Conservation (phyloP, 1,140 invertebrate species). For the Brachionus manjavacas region DNA sequence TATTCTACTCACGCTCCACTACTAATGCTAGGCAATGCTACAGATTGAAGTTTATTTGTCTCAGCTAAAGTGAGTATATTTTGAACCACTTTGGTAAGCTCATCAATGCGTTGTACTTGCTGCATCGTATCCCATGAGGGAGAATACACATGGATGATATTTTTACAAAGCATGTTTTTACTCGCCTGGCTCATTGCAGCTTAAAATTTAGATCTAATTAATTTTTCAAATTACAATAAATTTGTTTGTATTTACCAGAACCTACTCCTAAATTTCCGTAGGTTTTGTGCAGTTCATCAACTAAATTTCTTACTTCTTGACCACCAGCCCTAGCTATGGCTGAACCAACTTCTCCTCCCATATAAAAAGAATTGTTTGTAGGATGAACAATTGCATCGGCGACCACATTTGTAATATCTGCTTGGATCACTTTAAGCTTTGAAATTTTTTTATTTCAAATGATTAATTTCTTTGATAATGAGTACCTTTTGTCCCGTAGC, state of each 20-base stretch:
- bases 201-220: not conserved
- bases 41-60: conserved; percentile 60
- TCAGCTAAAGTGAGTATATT: conserved; percentile 61
- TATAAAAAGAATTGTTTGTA: conserved; percentile 58
- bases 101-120: conserved; percentile 54
- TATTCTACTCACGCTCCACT: conserved; percentile 59
- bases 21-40: conserved; percentile 61
- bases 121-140: conserved; percentile 53
- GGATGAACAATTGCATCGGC: conserved; percentile 63
- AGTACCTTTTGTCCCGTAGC: not conserved
- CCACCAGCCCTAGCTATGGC: conserved; percentile 60
- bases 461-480: not conserved
- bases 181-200: not conserved
- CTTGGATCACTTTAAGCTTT: conserved; percentile 61
- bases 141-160: conserved; percentile 61
- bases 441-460: not conserved
- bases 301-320: conserved; percentile 60
- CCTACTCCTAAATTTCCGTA: conserved; percentile 57
- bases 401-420: conserved; percentile 59
- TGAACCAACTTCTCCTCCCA: conserved; percentile 61
- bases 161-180: conserved; percentile 45
- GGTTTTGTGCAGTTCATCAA: conserved; percentile 55
- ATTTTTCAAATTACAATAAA: not conserved
- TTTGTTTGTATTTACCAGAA: conserved; percentile 53
- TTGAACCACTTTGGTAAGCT: conserved; percentile 59